phyloP scores from a whole-genome alignment of 2,888 invertebrate genomes.

The Bombylius discolor region DNA sequence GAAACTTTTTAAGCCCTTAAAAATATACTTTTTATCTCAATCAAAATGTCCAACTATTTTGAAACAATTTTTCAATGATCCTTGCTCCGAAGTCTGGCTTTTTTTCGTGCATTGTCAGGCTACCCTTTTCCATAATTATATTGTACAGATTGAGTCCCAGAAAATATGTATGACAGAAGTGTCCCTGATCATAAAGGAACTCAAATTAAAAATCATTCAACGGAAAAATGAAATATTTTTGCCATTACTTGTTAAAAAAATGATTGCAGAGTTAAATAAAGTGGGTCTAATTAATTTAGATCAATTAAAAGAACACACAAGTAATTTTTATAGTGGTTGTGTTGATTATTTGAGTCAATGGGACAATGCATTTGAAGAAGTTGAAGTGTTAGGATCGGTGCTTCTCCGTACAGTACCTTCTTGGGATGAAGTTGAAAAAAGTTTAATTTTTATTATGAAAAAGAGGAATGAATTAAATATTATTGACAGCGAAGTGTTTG shows the following conservation, averaged over 20 bases:
- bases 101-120: not conserved
- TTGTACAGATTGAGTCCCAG: not conserved
- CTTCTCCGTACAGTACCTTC: no score
- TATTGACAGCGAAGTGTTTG: no score
- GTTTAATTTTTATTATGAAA: no score
- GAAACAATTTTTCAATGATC: not conserved
- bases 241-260: not conserved
- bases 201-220: not conserved
- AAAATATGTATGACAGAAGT: not conserved
- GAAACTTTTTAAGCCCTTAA: conserved; percentile 4
- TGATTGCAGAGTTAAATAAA: no score
- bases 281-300: no score
- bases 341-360: no score
- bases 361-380: no score
- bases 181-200: not conserved
- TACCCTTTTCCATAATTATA: not conserved
- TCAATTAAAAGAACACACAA: no score
- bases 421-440: no score
- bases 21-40: conserved; percentile 2
- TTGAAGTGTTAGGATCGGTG: no score
- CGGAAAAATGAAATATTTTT: not conserved
- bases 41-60: not conserved
- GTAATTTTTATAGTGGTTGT: no score
- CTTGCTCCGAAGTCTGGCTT: not conserved
- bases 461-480: no score